phyloP scores from a whole-genome alignment of 2,797 vertebrate species.

The Diplodus sargus region DNA sequence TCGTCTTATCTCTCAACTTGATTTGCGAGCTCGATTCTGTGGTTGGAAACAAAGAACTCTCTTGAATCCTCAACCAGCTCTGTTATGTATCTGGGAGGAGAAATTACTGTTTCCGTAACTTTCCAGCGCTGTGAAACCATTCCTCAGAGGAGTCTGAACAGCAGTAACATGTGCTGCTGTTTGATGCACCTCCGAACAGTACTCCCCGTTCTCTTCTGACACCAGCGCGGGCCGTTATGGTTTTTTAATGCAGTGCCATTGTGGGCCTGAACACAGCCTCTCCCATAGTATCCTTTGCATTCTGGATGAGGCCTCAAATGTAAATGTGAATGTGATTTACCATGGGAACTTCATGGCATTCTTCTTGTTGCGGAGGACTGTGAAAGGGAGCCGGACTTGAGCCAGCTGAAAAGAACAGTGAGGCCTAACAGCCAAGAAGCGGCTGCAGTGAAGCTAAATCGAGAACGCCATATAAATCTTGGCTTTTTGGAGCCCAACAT shows the following conservation, averaged over 20 bases:
- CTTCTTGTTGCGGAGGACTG: conserved; percentile 69
- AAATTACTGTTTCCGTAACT: neutral
- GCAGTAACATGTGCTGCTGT: conserved; percentile 15
- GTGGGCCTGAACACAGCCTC: conserved; percentile 36
- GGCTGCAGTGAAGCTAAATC: conserved; percentile 71
- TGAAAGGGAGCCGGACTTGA: conserved; percentile 70
- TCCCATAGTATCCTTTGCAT: conserved; percentile 49
- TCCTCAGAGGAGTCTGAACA: neutral
- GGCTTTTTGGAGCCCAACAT: conserved; percentile 60
- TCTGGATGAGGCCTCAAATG: conserved; percentile 68
- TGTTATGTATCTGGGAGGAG: neutral
- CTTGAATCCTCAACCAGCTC: neutral
- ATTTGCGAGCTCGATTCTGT: neutral
- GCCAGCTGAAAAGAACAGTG: conserved; percentile 72
- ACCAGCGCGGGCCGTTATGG: conserved; percentile 34
- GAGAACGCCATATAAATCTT: conserved; percentile 76
- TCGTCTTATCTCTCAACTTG: no score
- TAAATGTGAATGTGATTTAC: conserved; percentile 81
- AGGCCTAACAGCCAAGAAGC: conserved; percentile 70
- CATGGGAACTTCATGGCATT: conserved; percentile 76
- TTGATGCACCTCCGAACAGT: conserved; percentile 7
- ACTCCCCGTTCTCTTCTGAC: conserved; percentile 26
- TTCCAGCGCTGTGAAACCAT: neutral
- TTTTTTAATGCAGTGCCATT: conserved; percentile 64
- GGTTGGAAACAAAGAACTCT: neutral